Evolutionary conservation across 2,113 vertebrate species (phyloP).

Genomic region (Cynocephalus volans): DNA sequence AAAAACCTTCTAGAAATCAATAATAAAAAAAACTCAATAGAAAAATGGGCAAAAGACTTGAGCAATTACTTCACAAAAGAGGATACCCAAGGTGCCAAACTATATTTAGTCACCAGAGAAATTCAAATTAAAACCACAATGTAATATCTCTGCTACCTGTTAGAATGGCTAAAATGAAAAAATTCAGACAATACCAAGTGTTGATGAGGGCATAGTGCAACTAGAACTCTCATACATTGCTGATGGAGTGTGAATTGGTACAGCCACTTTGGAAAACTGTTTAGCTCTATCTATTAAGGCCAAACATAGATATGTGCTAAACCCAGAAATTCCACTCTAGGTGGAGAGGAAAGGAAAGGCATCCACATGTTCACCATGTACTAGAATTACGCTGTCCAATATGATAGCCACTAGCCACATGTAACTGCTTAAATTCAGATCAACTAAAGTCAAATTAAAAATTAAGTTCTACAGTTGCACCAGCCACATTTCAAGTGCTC

Average conservation of each 20-base stretch:
- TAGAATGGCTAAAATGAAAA: conserved; percentile 18
- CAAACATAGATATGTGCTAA: background rate
- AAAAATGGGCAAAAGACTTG: background rate
- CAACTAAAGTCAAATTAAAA: background rate
- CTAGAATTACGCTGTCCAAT: background rate
- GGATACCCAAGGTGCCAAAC: background rate
- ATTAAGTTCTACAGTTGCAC: background rate
- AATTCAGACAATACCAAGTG: background rate
- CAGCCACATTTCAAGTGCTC: background rate
- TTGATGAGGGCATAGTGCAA: background rate
- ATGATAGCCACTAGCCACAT: background rate
- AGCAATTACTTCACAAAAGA: background rate
- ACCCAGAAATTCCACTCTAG: background rate
- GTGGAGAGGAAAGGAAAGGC: background rate
- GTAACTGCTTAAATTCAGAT: background rate
- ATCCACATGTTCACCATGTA: background rate
- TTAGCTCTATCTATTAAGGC: background rate
- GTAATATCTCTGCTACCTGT: background rate
- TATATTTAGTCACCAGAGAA: conserved; percentile 6
- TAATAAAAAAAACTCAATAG: background rate
- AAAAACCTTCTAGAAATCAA: conserved; percentile 19
- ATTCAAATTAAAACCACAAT: background rate
- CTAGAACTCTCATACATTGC: background rate
- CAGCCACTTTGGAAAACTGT: background rate
- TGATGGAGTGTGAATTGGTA: background rate